Percentiles rank a stretch among this genome's conserved stretches.
phyloP scores from a whole-genome alignment of 2,888 invertebrate species.

The Himalopsyche tibetana region DNA sequence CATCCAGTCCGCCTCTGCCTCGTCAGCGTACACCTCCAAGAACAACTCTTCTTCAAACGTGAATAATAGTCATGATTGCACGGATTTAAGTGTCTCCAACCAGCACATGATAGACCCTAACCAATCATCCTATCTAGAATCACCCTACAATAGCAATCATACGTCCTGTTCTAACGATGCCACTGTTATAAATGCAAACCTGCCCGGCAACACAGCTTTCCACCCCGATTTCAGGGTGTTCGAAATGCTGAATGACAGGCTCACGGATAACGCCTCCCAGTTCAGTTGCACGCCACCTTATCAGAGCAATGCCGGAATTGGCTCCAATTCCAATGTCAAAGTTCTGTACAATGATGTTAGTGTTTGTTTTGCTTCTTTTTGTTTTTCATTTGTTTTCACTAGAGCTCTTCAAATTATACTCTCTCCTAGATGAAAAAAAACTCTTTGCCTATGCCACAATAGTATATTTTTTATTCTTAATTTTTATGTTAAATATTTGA shows the following conservation, averaged over 20 bases:
- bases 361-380: slow-evolving; percentile 58
- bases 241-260: slow-evolving; percentile 33
- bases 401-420: not conserved
- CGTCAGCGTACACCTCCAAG: slow-evolving; percentile 28
- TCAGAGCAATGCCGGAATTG: slow-evolving; percentile 60
- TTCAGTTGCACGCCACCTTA: slow-evolving; percentile 17
- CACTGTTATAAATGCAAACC: not conserved
- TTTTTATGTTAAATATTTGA: not conserved
- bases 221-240: not conserved
- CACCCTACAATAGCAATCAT: slow-evolving; percentile 51
- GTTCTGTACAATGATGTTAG: slow-evolving; percentile 63
- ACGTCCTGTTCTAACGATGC: slow-evolving; percentile 53
- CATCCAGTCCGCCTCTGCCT: not conserved
- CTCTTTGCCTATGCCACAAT: too few species aligned
- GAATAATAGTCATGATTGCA: slow-evolving; percentile 46
- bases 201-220: slow-evolving; percentile 6
- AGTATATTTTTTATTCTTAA: not conserved
- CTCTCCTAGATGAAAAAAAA: too few species aligned
- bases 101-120: slow-evolving; percentile 50
- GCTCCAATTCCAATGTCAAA: slow-evolving; percentile 53
- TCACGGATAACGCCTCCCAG: not conserved
- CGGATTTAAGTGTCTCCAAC: slow-evolving; percentile 46
- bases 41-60: slow-evolving; percentile 46
- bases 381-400: slow-evolving; percentile 19
- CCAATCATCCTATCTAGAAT: slow-evolving; percentile 46